A percentile compares a stretch with the other conserved stretches of the same genome.
phyloP scores from a whole-genome alignment of 2,113 vertebrate genomes.

The Lagopus leucura region DNA sequence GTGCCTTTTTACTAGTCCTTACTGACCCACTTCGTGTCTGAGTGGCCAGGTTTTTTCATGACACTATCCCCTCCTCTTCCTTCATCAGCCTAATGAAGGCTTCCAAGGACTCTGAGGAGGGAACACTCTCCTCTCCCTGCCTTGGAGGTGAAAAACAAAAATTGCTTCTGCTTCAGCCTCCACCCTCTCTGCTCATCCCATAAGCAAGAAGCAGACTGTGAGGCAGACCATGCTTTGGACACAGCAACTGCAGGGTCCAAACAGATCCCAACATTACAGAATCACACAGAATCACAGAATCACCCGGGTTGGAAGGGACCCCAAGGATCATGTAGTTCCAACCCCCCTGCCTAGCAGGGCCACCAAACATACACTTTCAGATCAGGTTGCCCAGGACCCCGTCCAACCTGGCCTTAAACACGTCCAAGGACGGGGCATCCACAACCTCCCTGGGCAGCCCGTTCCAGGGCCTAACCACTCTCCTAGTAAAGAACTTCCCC shows the following conservation, averaged over 20 bases:
- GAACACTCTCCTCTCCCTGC: background rate
- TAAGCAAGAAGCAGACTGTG: accelerated
- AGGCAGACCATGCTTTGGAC: background rate
- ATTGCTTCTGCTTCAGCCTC: accelerated
- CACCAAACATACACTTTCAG: no score
- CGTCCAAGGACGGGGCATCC: no score
- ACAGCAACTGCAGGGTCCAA: background rate
- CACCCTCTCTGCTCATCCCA: background rate
- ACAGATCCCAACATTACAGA: background rate
- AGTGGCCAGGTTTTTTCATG: background rate
- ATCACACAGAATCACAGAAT: no score
- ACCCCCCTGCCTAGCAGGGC: no score
- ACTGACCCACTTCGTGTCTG: background rate
- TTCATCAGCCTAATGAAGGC: background rate
- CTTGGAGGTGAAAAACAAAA: background rate
- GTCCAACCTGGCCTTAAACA: no score
- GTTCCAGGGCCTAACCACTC: no score
- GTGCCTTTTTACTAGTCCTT: background rate
- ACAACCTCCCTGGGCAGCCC: no score
- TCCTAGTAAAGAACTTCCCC: no score
- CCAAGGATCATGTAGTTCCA: no score
- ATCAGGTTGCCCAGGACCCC: no score
- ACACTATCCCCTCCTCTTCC: background rate
- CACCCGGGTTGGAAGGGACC: no score
- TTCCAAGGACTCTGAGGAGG: background rate